phyloP scores from a whole-genome alignment of 2,797 vertebrate genomes.

The Otolemur crassicaudatus region DNA sequence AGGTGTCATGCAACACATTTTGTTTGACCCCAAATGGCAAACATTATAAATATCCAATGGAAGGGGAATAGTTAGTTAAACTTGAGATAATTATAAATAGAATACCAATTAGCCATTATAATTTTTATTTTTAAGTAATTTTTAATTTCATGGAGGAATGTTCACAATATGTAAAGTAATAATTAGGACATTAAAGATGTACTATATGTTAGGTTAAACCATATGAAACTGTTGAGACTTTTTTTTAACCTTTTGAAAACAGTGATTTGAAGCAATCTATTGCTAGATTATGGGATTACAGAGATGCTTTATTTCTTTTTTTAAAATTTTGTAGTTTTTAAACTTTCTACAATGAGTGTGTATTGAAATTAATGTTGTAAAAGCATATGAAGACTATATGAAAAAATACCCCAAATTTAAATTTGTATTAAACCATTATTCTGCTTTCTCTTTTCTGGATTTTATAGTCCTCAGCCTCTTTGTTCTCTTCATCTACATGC shows the following conservation, averaged over 20 bases:
- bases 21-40: constrained; percentile 1
- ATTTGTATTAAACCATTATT: neutral
- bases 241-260: neutral
- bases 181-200: neutral
- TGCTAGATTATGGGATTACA: neutral
- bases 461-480: constrained; percentile 2
- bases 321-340: neutral
- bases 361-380: constrained; percentile 13
- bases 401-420: neutral
- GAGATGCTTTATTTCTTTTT: constrained; percentile 16
- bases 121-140: constrained; percentile 32
- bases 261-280: constrained; percentile 21
- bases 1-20: neutral
- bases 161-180: constrained; percentile 8
- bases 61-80: neutral
- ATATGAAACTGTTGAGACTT: neutral
- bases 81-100: neutral
- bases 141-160: constrained; percentile 50
- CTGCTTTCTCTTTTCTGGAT: neutral
- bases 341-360: constrained; percentile 27
- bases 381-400: neutral
- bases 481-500: neutral
- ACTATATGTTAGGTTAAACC: neutral
- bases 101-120: neutral
- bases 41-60: neutral